Base-by-base conservation (phyloP, 2,888 invertebrate genomes). In the Erebia palarica region DNA sequence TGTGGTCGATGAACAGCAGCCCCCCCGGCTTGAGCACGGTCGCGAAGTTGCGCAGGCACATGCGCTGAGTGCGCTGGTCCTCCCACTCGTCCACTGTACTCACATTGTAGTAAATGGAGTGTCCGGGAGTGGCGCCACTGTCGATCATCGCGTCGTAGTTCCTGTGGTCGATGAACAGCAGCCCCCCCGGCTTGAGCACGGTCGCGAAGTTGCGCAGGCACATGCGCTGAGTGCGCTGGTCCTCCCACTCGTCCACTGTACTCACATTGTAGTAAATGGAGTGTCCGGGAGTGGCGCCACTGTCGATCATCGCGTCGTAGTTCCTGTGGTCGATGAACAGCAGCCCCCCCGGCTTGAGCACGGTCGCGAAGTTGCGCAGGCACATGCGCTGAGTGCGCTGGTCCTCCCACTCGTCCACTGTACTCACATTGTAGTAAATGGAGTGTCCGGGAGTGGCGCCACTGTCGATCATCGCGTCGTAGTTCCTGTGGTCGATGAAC, bases 181-280 rank as follows among this genome's bases (percentile, higher is more conserved):
- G 91, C 0, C 98, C 98, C 5, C 97, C 97, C 0, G 97, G 97
- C 84, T 96, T 97, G 4, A 98, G 94, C 85, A 97, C 97, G 78
- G 94, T 94, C 76, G 96, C 95, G 84, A 98, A 98, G 88, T 98
- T 97, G 67, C 85, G 88, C 21, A 98, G 88, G 11, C 98, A 97
- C 90, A 94, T 94, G 92, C 94, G 96, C 88, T 97, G 97, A 75
- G 96, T 95, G 18, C 96, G 89, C 86, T 97, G 97, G 87, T 97
- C 97, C 0, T 96, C 97, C 77, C 89, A 95, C 68, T 95, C 94
- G 82, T 98, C 97, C 77, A 97, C n/a, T n/a, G n/a, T n/a, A n/a
- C n/a, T n/a, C n/a, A n/a, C n/a, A n/a, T n/a, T n/a, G 81, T 98
- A 98, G 89, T 98, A 98, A 81, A 98, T 96, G 81, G 97, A 97